A percentile compares a stretch with the other conserved stretches of the same genome.
These are phyloP conservation scores for Lerema accius DNA, from an alignment of 1,140 invertebrate species.

Conservation along the genomic window DNA sequence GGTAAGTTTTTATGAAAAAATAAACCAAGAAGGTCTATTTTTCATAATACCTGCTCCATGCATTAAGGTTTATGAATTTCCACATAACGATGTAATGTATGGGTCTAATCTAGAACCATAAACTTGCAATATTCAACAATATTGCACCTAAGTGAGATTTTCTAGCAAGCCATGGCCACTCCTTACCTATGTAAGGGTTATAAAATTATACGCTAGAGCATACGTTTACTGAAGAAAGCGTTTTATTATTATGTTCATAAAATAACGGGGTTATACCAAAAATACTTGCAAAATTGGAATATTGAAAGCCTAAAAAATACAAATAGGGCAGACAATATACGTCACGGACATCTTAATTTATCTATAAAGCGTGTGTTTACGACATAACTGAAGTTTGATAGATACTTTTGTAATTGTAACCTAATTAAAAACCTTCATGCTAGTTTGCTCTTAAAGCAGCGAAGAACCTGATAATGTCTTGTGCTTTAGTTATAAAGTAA, in stretches of 20 bases:
- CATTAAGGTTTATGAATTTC: slow-evolving; percentile 27
- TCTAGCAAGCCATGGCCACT: background rate
- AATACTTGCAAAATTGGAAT: too few species aligned
- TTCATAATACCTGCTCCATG: slow-evolving; percentile 7
- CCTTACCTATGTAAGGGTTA: background rate
- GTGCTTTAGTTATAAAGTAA: too few species aligned
- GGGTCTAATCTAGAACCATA: slow-evolving; percentile 27
- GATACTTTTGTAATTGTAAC: too few species aligned
- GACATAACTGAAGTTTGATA: too few species aligned
- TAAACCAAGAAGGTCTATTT: slow-evolving; percentile 4
- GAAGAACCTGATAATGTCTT: too few species aligned
- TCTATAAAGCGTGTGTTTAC: too few species aligned
- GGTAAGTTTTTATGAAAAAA: background rate
- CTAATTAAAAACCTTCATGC: too few species aligned
- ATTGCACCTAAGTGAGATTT: slow-evolving; percentile 13
- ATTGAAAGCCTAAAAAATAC: too few species aligned
- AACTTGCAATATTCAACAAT: slow-evolving; percentile 21
- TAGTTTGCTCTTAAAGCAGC: too few species aligned
- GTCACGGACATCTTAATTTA: too few species aligned
- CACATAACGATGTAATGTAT: slow-evolving; percentile 21
- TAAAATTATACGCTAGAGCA: background rate
- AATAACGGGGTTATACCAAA: too few species aligned
- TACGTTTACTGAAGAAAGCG: background rate
- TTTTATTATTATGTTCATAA: background rate
- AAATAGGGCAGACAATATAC: too few species aligned